phyloP scores from a whole-genome alignment of 1,140 invertebrate genomes.

The Wiebesia pumilae region DNA sequence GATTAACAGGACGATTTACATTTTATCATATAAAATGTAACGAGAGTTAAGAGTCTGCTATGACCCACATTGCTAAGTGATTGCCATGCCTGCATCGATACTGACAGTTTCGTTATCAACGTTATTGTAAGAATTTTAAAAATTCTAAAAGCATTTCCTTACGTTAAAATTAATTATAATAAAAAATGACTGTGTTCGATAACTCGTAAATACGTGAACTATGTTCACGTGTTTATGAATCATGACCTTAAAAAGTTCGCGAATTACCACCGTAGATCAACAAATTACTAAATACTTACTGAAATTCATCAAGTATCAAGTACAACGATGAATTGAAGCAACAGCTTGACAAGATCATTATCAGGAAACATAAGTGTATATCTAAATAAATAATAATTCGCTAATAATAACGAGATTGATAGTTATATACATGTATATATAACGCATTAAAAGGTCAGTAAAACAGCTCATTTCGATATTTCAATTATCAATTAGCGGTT shows the following conservation, averaged over 20 bases:
- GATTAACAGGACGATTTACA: background rate
- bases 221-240: constrained; percentile 14
- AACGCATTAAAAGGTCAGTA: background rate
- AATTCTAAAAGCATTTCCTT: too few relatives aligned
- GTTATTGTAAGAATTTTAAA: background rate
- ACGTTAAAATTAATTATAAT: constrained; percentile 18
- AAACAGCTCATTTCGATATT: background rate
- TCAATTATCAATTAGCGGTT: constrained; percentile 43
- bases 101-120: background rate
- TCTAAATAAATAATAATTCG: constrained; percentile 31
- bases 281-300: constrained; percentile 23
- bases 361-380: constrained; percentile 35
- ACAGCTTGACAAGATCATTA: constrained; percentile 46
- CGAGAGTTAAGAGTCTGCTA: background rate
- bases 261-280: constrained; percentile 13
- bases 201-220: constrained; percentile 1
- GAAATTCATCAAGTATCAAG: background rate
- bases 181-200: constrained; percentile 32
- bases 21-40: background rate
- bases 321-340: constrained; percentile 44
- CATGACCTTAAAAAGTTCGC: constrained; percentile 41
- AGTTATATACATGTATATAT: background rate
- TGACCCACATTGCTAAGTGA: background rate
- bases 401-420: constrained; percentile 1
- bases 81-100: constrained; percentile 12